Base-by-base conservation (phyloP, 2,888 invertebrate species). In the Lepidonotus clava region DNA sequence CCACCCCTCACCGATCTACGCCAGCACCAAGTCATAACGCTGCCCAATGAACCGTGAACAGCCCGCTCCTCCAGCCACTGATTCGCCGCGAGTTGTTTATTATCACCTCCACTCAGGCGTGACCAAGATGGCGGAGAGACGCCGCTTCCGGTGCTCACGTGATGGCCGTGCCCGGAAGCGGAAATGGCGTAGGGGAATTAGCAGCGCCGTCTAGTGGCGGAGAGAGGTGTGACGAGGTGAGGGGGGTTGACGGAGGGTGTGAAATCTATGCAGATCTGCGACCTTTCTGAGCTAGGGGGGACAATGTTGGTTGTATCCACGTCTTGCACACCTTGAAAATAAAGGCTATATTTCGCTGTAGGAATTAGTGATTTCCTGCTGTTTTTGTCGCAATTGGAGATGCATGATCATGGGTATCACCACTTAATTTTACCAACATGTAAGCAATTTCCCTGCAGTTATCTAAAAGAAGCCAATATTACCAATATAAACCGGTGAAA, bases 151-250 rank as follows among this genome's bases (percentile, higher is more conserved):
- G 11, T 80, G 51, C 46, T 80, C 80, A 80, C 80, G 80, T 80
- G 80, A 80, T 28, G 41, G 32, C 46, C 41, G 80, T 28, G 32
- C 24, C 32, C 80, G 80, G 80, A 80, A 80, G 46, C 46, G 80
- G 80, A 80, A 80, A 80, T 51, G 80, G 51, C 80, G 80, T 41
- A 5, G 6, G 71, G 71, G 71, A 71, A 71, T 71, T 32, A 71
- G 71, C 36, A 34, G 38, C 71, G 36, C 36, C 71, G 24, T 71
- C 71, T 71, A 38, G 71, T 34, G 34, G 36, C 34, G 36, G 71
- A 18, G 38, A 71, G 71, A 38, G 34, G 71, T 38, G 71, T n/a
- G 24, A 8, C 36, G 32, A 4, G 14, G 38, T 4, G 38, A 38
- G n/a, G 18, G 41, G 36, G 34, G 18, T 36, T 46, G 18, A 80